Evolutionary conservation across 1,140 invertebrate species (phyloP).

Genomic region (Eubasilissa regina): DNA sequence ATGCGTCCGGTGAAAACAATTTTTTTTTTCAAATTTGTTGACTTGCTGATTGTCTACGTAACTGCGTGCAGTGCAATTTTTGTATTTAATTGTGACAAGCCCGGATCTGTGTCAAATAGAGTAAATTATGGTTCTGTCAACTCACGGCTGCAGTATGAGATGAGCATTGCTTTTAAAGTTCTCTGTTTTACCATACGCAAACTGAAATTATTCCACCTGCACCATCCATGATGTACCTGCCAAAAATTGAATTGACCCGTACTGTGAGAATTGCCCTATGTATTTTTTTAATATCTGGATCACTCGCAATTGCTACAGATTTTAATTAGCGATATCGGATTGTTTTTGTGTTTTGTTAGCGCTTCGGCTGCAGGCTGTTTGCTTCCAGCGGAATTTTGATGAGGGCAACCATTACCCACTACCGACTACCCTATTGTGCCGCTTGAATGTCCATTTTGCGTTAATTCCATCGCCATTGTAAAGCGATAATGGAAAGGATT

Average conservation of each 20-base stretch:
- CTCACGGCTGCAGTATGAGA: too few relatives aligned
- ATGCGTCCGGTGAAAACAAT: too few relatives aligned
- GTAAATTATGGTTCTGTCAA: too few relatives aligned
- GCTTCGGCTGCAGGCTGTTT: conserved; percentile 8
- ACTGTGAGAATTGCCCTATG: too few relatives aligned
- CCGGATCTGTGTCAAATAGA: too few relatives aligned
- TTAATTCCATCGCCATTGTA: conserved; percentile 15
- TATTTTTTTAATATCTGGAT: conserved; percentile 5
- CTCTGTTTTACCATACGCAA: neutral
- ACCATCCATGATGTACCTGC: too few relatives aligned
- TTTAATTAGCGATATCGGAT: conserved; percentile 43
- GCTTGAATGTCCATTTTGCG: conserved; percentile 23
- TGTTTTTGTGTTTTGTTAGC: conserved; percentile 35
- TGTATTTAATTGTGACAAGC: too few relatives aligned
- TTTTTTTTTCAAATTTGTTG: too few relatives aligned
- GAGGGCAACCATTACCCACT: conserved; percentile 10
- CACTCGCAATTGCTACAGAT: conserved; percentile 6
- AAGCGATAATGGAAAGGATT: conserved; percentile 16
- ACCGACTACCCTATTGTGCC: conserved; percentile 10
- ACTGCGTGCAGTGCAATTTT: too few relatives aligned
- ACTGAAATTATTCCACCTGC: neutral
- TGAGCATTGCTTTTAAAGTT: too few relatives aligned
- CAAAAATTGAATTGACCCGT: too few relatives aligned
- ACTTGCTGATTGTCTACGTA: too few relatives aligned
- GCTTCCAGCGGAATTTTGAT: conserved; percentile 14